phyloP scores from a whole-genome alignment of 2,888 invertebrate genomes.

The Ommatoiulus sabulosus region DNA sequence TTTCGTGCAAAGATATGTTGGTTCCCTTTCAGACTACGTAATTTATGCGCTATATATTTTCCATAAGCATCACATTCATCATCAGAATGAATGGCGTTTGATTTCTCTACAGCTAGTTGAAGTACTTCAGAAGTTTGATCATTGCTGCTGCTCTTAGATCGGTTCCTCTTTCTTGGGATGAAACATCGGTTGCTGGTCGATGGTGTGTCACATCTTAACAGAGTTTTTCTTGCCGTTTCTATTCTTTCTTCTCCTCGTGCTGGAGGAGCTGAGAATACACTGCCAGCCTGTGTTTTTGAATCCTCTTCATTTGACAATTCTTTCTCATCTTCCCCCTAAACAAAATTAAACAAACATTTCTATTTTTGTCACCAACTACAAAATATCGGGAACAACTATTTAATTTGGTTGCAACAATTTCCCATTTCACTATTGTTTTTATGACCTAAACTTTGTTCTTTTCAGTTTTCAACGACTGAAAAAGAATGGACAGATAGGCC shows the following conservation, averaged over 20 bases:
- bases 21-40: slow-evolving; percentile 32
- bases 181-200: neutral
- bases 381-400: neutral
- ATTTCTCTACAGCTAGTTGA: slow-evolving; percentile 20
- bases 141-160: neutral
- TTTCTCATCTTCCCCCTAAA: neutral
- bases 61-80: slow-evolving; percentile 28
- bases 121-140: neutral
- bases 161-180: neutral
- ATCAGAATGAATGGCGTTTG: neutral
- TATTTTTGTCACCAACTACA: neutral
- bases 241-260: neutral
- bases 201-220: neutral
- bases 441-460: neutral
- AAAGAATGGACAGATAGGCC: too few species aligned
- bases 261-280: too few species aligned
- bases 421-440: too few species aligned
- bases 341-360: neutral
- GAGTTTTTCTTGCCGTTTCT: neutral
- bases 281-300: neutral
- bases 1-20: slow-evolving; percentile 32
- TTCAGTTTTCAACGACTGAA: neutral
- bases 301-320: neutral
- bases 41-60: slow-evolving; percentile 32
- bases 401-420: too few species aligned